phyloP scores from a whole-genome alignment of 2,113 vertebrate genomes.

The Psittacus erithacus region DNA sequence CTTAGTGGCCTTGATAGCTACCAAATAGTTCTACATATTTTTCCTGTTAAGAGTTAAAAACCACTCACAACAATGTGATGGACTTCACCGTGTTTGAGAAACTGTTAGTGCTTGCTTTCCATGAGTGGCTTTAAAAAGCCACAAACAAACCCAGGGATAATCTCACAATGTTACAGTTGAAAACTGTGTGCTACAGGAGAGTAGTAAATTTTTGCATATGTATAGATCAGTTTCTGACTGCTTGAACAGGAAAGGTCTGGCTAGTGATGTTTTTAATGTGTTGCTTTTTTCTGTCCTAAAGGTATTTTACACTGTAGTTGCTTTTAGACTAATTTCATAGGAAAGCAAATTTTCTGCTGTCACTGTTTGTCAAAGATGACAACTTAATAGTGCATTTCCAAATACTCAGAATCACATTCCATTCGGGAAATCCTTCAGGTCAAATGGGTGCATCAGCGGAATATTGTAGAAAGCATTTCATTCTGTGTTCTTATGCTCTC shows the following conservation, averaged over 20 bases:
- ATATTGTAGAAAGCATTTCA: neutral
- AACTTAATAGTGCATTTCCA: neutral
- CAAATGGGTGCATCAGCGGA: neutral
- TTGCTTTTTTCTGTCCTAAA: neutral
- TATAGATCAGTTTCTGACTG: neutral
- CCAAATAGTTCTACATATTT: neutral
- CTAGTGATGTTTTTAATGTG: neutral
- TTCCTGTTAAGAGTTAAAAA: neutral
- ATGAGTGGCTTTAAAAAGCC: neutral
- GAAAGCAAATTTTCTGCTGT: neutral
- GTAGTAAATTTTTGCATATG: neutral
- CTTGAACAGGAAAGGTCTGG: neutral
- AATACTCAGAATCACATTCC: neutral
- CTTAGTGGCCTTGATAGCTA: neutral
- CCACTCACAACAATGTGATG: accelerated
- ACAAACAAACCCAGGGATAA: neutral
- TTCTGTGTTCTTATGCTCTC: neutral
- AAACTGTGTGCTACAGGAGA: neutral
- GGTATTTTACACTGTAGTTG: neutral
- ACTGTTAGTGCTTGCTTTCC: neutral
- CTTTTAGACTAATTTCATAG: neutral
- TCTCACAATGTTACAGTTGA: neutral
- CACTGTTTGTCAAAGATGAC: neutral
- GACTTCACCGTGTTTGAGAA: neutral
- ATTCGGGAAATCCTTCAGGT: neutral